These are phyloP conservation scores for Gymnobelideus leadbeateri DNA, from an alignment of 2,113 vertebrate species.

Conservation along the genomic window DNA sequence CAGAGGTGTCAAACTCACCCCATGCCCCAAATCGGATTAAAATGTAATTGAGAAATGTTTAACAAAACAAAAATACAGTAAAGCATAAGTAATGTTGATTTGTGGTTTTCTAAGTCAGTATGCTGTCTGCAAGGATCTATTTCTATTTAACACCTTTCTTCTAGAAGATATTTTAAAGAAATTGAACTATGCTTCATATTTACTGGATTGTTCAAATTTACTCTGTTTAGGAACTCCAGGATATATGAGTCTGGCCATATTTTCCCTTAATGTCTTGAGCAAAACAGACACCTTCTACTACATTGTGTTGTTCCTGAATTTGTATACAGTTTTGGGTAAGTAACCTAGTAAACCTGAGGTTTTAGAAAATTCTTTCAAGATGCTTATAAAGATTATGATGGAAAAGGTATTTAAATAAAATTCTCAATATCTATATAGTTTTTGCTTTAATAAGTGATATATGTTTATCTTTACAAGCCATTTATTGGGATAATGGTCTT, in stretches of 20 bases:
- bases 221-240: constrained; percentile 84
- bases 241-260: constrained; percentile 81
- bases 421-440: constrained; percentile 15
- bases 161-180: constrained; percentile 59
- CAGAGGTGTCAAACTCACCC: neutral
- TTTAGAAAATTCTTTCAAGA: constrained; percentile 56
- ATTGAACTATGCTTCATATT: constrained; percentile 54
- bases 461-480: constrained; percentile 15
- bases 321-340: constrained; percentile 95
- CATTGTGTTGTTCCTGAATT: constrained; percentile 90
- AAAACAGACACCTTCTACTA: constrained; percentile 92
- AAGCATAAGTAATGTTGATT: neutral
- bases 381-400: constrained; percentile 52
- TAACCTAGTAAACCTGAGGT: constrained; percentile 55
- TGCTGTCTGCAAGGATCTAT: neutral
- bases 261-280: constrained; percentile 92
- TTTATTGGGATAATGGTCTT: constrained; percentile 45
- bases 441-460: neutral
- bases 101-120: neutral
- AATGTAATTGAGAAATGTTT: neutral
- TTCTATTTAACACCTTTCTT: constrained; percentile 9
- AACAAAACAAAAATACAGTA: neutral
- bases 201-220: constrained; percentile 65
- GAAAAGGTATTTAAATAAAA: constrained; percentile 34
- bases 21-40: neutral